Percentiles rank a stretch among this genome's conserved stretches.
These are phyloP conservation scores for Melikaiella ostensackeni DNA, from an alignment of 2,888 invertebrate species.

Conservation along the genomic window DNA sequence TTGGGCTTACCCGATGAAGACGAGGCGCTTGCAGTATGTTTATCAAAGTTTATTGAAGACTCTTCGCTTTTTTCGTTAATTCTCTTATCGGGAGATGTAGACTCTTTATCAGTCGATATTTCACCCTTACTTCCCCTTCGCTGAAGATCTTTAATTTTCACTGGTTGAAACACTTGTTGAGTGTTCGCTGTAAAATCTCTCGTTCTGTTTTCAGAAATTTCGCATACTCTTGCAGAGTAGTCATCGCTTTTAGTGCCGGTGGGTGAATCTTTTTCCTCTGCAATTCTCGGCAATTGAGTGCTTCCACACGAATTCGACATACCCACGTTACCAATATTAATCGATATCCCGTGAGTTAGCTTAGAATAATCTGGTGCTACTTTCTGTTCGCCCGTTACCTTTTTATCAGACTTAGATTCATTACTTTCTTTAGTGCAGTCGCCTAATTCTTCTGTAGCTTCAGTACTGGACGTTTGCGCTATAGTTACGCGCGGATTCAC, in stretches of 20 bases:
- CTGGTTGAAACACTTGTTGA: background rate
- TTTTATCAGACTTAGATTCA: conserved; percentile 63
- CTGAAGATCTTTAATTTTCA: conserved; percentile 5
- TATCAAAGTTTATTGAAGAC: conserved; percentile 4
- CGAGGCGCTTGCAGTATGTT: background rate
- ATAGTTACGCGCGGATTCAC: conserved; percentile 71
- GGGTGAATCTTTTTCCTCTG: conserved; percentile 92
- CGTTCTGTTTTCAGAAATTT: conserved; percentile 2
- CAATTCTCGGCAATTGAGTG: conserved; percentile 86
- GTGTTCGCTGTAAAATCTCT: background rate
- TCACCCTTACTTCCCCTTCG: background rate
- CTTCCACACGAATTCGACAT: conserved; percentile 70
- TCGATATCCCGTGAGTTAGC: conserved; percentile 71
- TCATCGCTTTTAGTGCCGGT: conserved; percentile 79
- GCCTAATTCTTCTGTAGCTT: conserved; percentile 46
- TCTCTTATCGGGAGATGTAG: background rate
- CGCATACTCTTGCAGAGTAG: conserved; percentile 6
- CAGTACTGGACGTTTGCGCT: conserved; percentile 65
- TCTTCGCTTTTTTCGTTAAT: background rate
- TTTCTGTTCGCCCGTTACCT: conserved; percentile 62
- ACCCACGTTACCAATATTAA: conserved; percentile 71
- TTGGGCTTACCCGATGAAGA: conserved; percentile 45
- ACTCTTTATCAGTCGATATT: background rate
- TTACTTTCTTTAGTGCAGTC: conserved; percentile 51
- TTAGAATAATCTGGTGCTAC: conserved; percentile 65